Evolutionary conservation across 2,113 vertebrate species (phyloP).

Genomic region (Oreocharis arfaki): DNA sequence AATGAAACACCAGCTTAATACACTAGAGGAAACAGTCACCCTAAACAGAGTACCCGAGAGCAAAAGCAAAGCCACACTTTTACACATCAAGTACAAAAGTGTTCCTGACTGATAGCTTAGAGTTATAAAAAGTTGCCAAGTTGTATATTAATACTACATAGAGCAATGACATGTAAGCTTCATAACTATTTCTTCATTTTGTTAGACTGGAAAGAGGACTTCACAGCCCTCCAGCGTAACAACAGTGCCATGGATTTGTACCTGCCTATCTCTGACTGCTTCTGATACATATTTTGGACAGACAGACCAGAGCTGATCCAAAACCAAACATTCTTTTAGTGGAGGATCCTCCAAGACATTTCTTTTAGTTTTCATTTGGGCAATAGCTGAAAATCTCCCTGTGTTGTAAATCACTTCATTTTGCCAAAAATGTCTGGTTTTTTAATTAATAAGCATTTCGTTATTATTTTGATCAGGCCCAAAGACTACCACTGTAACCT

Average conservation of each 20-base stretch:
- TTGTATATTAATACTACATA: background rate
- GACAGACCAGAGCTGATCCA: background rate
- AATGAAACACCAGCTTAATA: background rate
- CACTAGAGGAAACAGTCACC: background rate
- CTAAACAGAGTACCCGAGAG: accelerated
- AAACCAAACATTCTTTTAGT: background rate
- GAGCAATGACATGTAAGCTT: background rate
- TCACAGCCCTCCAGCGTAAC: background rate
- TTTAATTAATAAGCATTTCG: background rate
- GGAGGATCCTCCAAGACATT: background rate
- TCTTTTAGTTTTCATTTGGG: background rate
- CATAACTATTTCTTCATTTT: background rate
- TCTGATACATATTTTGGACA: background rate
- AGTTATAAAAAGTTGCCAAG: background rate
- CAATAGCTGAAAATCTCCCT: background rate
- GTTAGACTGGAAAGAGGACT: background rate
- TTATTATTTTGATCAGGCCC: background rate
- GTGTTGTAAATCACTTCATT: background rate
- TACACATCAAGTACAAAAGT: background rate
- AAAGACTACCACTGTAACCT: background rate
- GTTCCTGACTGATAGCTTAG: background rate
- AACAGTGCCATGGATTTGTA: background rate
- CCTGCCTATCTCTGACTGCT: background rate
- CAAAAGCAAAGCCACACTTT: background rate
- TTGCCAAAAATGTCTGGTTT: background rate